These are phyloP conservation scores for Isotomurus palustris DNA, from an alignment of 2,888 invertebrate genomes.

Conservation along the genomic window DNA sequence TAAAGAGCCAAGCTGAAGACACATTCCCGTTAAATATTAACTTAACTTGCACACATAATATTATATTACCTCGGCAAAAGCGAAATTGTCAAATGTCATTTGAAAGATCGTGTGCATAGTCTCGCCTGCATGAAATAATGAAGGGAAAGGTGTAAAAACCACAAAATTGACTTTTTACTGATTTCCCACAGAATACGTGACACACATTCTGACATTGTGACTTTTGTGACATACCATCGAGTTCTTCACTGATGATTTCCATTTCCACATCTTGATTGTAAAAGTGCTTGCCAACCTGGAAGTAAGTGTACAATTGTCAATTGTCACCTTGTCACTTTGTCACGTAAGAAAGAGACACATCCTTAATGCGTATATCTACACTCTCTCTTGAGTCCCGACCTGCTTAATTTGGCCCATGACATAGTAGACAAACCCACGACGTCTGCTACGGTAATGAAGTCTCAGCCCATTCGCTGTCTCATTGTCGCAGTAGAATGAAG, in stretches of 20 bases:
- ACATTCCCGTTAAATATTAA: too few relatives aligned
- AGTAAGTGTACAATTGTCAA: constrained; percentile 12
- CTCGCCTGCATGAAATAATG: constrained; percentile 61
- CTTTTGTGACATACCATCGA: constrained; percentile 82
- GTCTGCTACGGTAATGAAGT: constrained; percentile 86
- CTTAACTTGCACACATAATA: too few relatives aligned
- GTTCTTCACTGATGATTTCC: constrained; percentile 78
- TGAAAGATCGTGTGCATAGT: constrained; percentile 92
- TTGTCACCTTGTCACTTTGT: neutral
- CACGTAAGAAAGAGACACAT: too few relatives aligned
- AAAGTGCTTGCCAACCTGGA: constrained; percentile 80
- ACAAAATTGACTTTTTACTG: too few relatives aligned
- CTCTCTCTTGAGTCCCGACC: constrained; percentile 52
- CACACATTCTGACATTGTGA: too few relatives aligned
- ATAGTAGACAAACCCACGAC: constrained; percentile 91
- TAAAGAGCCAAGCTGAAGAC: too few relatives aligned
- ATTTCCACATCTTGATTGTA: constrained; percentile 93
- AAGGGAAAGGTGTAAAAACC: too few relatives aligned
- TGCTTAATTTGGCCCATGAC: constrained; percentile 94
- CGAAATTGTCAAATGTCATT: constrained; percentile 88
- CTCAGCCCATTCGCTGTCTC: constrained; percentile 88
- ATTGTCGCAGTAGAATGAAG: constrained; percentile 94
- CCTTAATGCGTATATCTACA: too few relatives aligned
- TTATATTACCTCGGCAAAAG: constrained; percentile 65
- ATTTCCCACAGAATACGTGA: too few relatives aligned